Base-by-base conservation (phyloP, 1,140 invertebrate species). In the Venturia canescens region DNA sequence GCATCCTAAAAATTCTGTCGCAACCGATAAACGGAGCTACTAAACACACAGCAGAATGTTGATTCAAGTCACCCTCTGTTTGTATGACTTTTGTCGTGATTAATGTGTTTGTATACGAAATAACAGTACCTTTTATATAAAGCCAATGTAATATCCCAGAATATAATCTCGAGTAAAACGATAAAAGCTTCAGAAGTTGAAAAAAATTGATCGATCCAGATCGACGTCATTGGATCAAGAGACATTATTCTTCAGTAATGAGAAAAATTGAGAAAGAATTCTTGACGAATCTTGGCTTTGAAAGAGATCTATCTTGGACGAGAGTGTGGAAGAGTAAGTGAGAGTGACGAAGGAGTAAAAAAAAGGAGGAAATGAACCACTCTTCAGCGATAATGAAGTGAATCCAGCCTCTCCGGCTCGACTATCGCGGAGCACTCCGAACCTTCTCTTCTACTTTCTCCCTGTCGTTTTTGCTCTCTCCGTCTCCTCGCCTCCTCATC, bases 321-420 rank as follows among this genome's bases (percentile, higher is more conserved):
- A 26, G 60, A 26, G 60, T n/a, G 50, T 53, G 50, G 16, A 50
- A 38, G 79, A 31, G 27, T 69, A 16, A 69, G 66, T 53, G 76
- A 72, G 74, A 53, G 44, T 38, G 66, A 66, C 34, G 34, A 69
- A 69, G 75, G 78, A 77, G 78, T 71, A 67, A 70, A 69, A 67
- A 31, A 34, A 80, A 63, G 70, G 74, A 44, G 67, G 53, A 74
- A 80, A 77, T 48, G 66, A 80, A 60, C 34, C 44, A 67, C 76
- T 78, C 60, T 67, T 34, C 29, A 18, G 60, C 76, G 31, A 67
- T 78, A 78, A 78, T 78, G 76, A 66, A 78, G 53, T 38, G 60
- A 38, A 57, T 16, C 50, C 50, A 50, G 50, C 71, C 71, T 34
- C 29, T 31, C 60, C 15, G 29, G 27, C 75, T 77, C 29, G n/a